Conservation (phyloP, 2,113 vertebrate species). For the Mystacornis crossleyi region DNA sequence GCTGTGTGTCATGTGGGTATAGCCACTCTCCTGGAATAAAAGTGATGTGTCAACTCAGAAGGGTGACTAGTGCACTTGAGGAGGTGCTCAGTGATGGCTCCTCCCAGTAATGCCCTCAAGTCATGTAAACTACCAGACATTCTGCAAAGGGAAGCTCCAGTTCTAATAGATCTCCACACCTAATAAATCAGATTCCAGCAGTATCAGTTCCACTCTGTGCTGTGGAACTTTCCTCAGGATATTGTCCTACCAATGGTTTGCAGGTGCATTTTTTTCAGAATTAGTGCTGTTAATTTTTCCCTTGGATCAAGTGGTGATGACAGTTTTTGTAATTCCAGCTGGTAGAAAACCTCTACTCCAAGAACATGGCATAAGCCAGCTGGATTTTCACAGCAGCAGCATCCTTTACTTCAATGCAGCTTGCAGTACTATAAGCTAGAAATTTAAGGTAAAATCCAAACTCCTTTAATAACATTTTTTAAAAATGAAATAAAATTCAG, state of each 20-base stretch:
- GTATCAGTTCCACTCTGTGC: not conserved
- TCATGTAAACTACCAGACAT: not conserved
- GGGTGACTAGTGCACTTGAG: not conserved
- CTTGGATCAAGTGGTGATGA: not conserved
- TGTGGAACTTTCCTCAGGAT: not conserved
- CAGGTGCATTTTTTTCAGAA: not conserved
- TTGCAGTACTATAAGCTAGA: not conserved
- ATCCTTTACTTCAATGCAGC: not conserved
- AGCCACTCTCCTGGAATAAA: not conserved
- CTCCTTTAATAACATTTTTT: not conserved
- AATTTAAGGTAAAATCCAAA: not conserved
- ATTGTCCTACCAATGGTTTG: not conserved
- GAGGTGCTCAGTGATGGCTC: not conserved
- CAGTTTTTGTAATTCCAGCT: not conserved
- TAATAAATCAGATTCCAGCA: not conserved
- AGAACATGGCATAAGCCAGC: not conserved
- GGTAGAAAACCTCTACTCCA: not conserved
- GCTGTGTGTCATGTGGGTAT: fast-evolving
- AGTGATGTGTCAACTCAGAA: not conserved
- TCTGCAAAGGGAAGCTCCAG: not conserved
- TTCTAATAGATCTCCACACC: not conserved
- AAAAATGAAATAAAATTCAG: not conserved
- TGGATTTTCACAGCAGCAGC: not conserved
- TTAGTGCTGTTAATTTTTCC: not conserved
- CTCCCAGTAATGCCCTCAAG: not conserved